Evolutionary conservation across 92 coral and sea anemone species (phyloP), one percentile per base, ranked within the genome.

Genomic region (Phenganax marumi): DNA sequence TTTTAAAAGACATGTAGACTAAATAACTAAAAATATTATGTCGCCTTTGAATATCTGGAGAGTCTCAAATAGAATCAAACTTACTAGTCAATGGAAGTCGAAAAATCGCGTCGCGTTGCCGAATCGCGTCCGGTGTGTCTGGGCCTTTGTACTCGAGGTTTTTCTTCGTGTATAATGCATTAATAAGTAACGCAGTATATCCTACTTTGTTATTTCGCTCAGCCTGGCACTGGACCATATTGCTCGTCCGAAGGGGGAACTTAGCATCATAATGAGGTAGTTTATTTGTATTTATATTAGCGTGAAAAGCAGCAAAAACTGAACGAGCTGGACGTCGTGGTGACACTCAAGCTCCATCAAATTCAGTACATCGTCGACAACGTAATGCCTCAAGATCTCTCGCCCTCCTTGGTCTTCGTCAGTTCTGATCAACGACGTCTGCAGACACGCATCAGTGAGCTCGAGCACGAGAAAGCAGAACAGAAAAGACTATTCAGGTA

Each of bases 291-390:
- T n/a, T 62, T 19, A 1, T 14, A 56, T 21, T 75, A 94, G 98
- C 97, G 98, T 23, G 97, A 94, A 72, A 94, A 94, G 63, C 98
- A 94, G 70, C 98, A 94, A 80, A 94, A 94, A 87, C 64, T 94
- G 73, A 94, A 94, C 90, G 98, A 94, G 90, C 84, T 94, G 77
- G 98, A 94, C 68, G 97, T 94, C 54, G 97, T 94, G 47, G 98
- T 92, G 61, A 93, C 93, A 83, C 49, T 92, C 11, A 83, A 93
- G 62, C 88, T 94, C 39, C 90, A 85, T 83, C 98, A 94, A 81
- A 89, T 94, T 19, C 98, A 94, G 71, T 85, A 94, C 88, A 87
- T 92, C 91, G 48, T 94, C 43, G 92, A 92, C 87, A 84, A 89
- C 73, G 60, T 71, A 9, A 88, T 94, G 57, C 91, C 98, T 11